phyloP scores from a whole-genome alignment of 1,140 invertebrate species.

The Battus philenor region DNA sequence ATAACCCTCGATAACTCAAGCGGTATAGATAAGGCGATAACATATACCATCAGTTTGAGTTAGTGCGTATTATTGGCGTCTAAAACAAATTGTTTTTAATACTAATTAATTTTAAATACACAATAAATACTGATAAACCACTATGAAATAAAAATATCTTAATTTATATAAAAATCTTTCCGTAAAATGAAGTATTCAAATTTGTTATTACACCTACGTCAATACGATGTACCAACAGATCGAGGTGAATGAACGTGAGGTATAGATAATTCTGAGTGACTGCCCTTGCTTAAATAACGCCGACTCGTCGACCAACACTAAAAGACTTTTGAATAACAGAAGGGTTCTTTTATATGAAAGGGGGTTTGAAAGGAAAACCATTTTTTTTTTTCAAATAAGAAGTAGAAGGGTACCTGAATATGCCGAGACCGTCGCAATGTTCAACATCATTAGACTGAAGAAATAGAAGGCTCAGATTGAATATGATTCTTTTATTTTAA shows the following conservation, averaged over 20 bases:
- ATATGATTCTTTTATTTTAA: slow-evolving; percentile 30
- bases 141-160: too few species aligned
- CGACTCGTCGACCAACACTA: slow-evolving; percentile 38
- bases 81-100: too few species aligned
- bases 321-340: slow-evolving; percentile 65
- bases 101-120: too few species aligned
- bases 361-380: slow-evolving; percentile 56
- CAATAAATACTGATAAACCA: too few species aligned
- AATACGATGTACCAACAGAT: neutral
- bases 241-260: slow-evolving; percentile 17
- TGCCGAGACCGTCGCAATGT: slow-evolving; percentile 56
- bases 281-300: slow-evolving; percentile 40
- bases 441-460: slow-evolving; percentile 64
- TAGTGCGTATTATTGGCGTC: too few species aligned
- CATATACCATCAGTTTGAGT: too few species aligned
- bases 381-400: slow-evolving; percentile 64
- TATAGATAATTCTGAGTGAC: slow-evolving; percentile 35
- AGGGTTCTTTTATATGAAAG: slow-evolving; percentile 59
- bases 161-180: too few species aligned
- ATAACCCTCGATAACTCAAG: too few species aligned
- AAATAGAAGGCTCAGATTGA: slow-evolving; percentile 43
- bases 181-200: too few species aligned
- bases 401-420: slow-evolving; percentile 52
- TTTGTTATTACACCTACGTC: too few species aligned
- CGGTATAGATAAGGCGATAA: too few species aligned